A percentile compares a stretch with the other conserved stretches of the same genome.
Conservation (phyloP, 2,888 invertebrate genomes). For the Cheilosia vernalis region DNA sequence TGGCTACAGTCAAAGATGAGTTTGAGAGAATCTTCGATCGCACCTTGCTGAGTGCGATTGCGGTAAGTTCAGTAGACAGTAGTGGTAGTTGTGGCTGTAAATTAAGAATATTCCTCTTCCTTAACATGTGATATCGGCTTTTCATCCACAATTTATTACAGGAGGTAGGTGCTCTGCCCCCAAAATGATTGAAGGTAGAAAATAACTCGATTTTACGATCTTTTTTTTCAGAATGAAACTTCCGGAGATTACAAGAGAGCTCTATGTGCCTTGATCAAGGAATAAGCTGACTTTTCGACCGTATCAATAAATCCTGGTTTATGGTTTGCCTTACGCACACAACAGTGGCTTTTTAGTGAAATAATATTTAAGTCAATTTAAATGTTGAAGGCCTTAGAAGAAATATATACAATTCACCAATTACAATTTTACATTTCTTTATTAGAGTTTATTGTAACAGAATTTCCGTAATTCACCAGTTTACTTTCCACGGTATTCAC, state of each 20-base stretch:
- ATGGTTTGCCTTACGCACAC: slow-evolving; percentile 15
- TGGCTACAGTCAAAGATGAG: slow-evolving; percentile 87
- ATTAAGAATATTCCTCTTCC: slow-evolving; percentile 46
- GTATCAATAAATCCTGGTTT: not conserved
- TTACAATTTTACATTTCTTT: slow-evolving; percentile 53
- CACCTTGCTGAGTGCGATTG: slow-evolving; percentile 86
- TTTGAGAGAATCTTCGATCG: slow-evolving; percentile 88
- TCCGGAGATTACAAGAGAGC: slow-evolving; percentile 85
- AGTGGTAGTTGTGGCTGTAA: slow-evolving; percentile 22
- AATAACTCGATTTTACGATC: slow-evolving; percentile 18
- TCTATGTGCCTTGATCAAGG: slow-evolving; percentile 82
- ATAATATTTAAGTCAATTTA: slow-evolving; percentile 32
- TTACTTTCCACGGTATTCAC: slow-evolving; percentile 79
- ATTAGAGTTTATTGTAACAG: slow-evolving; percentile 43
- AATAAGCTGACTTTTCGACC: slow-evolving; percentile 8
- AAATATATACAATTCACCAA: slow-evolving; percentile 41
- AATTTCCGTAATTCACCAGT: not conserved
- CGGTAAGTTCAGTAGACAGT: slow-evolving; percentile 82
- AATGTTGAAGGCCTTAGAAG: slow-evolving; percentile 19
- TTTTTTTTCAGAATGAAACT: slow-evolving; percentile 83
- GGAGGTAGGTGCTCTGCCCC: slow-evolving; percentile 56
- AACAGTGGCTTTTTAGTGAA: slow-evolving; percentile 5
- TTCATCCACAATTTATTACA: slow-evolving; percentile 25
- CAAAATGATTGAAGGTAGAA: not conserved
- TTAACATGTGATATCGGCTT: slow-evolving; percentile 37